phyloP scores from a whole-genome alignment of 1,140 invertebrate species.

The Rhyzopertha dominica region DNA sequence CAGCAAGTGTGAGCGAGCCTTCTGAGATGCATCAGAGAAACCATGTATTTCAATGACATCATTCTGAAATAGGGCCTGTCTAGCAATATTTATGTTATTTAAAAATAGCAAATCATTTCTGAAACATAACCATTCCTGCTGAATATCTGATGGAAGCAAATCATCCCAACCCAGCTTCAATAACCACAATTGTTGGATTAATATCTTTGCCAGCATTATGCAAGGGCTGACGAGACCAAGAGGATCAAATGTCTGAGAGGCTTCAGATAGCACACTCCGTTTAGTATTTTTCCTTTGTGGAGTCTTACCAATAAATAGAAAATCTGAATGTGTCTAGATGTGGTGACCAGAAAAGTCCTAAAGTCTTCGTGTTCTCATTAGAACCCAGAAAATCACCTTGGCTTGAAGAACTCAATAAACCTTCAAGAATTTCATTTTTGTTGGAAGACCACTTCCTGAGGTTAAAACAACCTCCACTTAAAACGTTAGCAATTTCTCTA shows the following conservation, averaged over 20 bases:
- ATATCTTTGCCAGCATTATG: too few species aligned
- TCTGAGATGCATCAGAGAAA: slow-evolving; percentile 27
- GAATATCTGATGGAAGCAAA: too few species aligned
- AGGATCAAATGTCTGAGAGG: slow-evolving; percentile 24
- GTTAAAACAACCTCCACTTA: background rate
- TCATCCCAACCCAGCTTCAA: too few species aligned
- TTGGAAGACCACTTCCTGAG: background rate
- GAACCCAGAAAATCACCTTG: background rate
- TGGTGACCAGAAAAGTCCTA: slow-evolving; percentile 29
- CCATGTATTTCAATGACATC: slow-evolving; percentile 7
- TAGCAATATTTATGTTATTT: too few species aligned
- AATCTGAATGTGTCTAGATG: slow-evolving; percentile 24
- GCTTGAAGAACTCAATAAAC: background rate
- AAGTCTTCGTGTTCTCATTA: slow-evolving; percentile 1
- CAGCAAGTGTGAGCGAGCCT: slow-evolving; percentile 28
- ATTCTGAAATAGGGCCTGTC: background rate
- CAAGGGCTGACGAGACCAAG: too few species aligned
- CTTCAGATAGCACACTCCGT: slow-evolving; percentile 24
- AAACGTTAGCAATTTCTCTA: slow-evolving; percentile 26
- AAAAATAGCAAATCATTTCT: too few species aligned
- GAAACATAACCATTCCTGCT: too few species aligned
- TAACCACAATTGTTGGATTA: too few species aligned
- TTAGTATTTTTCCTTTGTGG: slow-evolving; percentile 20
- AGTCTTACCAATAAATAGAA: slow-evolving; percentile 17
- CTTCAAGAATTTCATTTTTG: background rate